Evolutionary conservation across 1,140 invertebrate species (phyloP).

Genomic region (Ceratina japonica): DNA sequence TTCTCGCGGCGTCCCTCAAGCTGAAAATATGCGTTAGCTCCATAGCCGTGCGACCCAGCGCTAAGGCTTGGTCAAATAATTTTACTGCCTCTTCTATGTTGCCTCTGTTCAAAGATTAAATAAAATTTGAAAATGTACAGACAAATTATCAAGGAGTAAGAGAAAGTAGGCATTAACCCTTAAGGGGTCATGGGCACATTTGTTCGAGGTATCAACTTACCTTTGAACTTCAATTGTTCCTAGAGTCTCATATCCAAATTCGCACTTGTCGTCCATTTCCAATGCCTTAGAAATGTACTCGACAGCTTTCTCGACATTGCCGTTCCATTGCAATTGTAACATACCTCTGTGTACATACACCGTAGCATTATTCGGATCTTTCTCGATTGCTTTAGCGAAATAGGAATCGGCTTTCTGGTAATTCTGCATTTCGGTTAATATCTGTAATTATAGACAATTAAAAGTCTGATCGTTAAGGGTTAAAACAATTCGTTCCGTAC

Average conservation of each 20-base stretch:
- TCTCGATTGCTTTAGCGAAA: slow-evolving; percentile 89
- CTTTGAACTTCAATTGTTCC: slow-evolving; percentile 96
- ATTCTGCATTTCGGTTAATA: slow-evolving; percentile 83
- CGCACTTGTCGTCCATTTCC: slow-evolving; percentile 93
- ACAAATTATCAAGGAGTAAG: too few relatives aligned
- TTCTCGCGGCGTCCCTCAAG: slow-evolving; percentile 90
- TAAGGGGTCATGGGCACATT: neutral
- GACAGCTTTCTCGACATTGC: slow-evolving; percentile 89
- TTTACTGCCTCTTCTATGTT: slow-evolving; percentile 90
- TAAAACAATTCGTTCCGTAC: slow-evolving; percentile 74
- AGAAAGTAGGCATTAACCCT: neutral
- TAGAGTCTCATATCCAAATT: slow-evolving; percentile 96
- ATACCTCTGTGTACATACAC: slow-evolving; percentile 93
- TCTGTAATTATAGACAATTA: slow-evolving; percentile 31
- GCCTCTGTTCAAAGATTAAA: slow-evolving; percentile 81
- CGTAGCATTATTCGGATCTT: slow-evolving; percentile 92
- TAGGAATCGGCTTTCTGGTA: slow-evolving; percentile 90
- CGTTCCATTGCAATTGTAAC: slow-evolving; percentile 89
- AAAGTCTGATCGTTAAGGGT: too few relatives aligned
- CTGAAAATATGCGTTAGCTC: slow-evolving; percentile 94
- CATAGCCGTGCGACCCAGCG: slow-evolving; percentile 88
- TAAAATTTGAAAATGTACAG: neutral
- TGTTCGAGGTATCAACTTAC: slow-evolving; percentile 77
- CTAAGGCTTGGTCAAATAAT: slow-evolving; percentile 94
- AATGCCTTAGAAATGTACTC: slow-evolving; percentile 90